phyloP scores from a whole-genome alignment of 2,113 vertebrate genomes.

The Propithecus coquereli region DNA sequence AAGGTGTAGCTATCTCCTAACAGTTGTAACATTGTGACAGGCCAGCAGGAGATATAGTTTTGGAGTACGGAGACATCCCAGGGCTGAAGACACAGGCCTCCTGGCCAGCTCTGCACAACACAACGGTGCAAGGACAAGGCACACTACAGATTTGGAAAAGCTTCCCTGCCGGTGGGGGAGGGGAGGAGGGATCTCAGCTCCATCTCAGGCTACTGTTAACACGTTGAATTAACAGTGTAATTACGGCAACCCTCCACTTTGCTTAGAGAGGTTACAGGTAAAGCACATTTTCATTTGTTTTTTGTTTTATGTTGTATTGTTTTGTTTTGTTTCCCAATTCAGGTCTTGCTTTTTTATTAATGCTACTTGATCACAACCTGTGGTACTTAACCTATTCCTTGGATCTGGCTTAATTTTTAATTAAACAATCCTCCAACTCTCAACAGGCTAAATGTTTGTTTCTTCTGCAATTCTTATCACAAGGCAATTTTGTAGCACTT shows the following conservation, averaged over 20 bases:
- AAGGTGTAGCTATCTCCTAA: too few species aligned
- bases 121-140: neutral
- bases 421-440: conserved; percentile 58
- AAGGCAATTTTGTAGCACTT: conserved; percentile 60
- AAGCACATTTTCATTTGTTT: neutral
- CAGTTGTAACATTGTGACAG: neutral
- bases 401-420: conserved; percentile 69
- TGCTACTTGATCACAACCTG: conserved; percentile 37
- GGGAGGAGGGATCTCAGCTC: rapidly evolving
- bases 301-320: neutral
- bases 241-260: neutral
- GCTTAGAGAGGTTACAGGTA: neutral
- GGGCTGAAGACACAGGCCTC: neutral
- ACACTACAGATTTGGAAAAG: neutral
- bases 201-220: neutral
- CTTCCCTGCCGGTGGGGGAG: neutral
- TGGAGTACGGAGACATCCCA: neutral
- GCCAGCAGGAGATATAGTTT: neutral
- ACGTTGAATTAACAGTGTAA: too few species aligned
- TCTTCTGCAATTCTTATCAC: conserved; percentile 66
- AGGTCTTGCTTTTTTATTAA: conserved; percentile 49
- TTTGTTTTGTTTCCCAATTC: neutral
- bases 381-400: conserved; percentile 62
- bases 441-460: conserved; percentile 62
- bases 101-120: neutral